phyloP scores from a whole-genome alignment of 2,797 vertebrate genomes.

The Lepus oiostolus region DNA sequence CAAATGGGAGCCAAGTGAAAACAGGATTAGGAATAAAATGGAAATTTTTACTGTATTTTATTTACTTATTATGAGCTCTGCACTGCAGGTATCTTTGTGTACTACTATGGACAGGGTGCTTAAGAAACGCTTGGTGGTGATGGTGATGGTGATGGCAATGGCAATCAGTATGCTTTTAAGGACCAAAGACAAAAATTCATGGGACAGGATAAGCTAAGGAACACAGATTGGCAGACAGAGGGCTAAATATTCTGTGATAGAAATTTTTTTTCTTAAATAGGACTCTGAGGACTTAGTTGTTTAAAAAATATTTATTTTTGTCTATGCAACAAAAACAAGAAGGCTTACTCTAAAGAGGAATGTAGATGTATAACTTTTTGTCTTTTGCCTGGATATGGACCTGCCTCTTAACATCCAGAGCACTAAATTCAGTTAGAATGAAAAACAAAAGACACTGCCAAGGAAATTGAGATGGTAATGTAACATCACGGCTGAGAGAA shows the following conservation, averaged over 20 bases:
- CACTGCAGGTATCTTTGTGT: not conserved
- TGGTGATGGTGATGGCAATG: not conserved
- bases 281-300: not conserved
- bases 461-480: constrained; percentile 70
- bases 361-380: constrained; percentile 6
- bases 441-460: constrained; percentile 74
- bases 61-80: constrained; percentile 19
- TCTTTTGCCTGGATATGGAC: constrained; percentile 45
- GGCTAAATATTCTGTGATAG: not conserved
- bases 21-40: constrained; percentile 43
- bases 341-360: constrained; percentile 41
- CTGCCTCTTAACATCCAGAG: constrained; percentile 52
- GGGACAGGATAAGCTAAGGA: constrained; percentile 58
- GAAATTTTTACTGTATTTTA: not conserved
- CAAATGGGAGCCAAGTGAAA: constrained; percentile 44
- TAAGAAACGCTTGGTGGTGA: not conserved
- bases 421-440: constrained; percentile 70
- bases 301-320: constrained; percentile 56
- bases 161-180: not conserved
- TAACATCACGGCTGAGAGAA: constrained; percentile 69
- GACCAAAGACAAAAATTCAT: constrained; percentile 49
- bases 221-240: not conserved
- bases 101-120: not conserved
- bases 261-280: constrained; percentile 49
- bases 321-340: constrained; percentile 38